Conservation (phyloP, 2,888 invertebrate genomes). For the Cotesia congregata region DNA sequence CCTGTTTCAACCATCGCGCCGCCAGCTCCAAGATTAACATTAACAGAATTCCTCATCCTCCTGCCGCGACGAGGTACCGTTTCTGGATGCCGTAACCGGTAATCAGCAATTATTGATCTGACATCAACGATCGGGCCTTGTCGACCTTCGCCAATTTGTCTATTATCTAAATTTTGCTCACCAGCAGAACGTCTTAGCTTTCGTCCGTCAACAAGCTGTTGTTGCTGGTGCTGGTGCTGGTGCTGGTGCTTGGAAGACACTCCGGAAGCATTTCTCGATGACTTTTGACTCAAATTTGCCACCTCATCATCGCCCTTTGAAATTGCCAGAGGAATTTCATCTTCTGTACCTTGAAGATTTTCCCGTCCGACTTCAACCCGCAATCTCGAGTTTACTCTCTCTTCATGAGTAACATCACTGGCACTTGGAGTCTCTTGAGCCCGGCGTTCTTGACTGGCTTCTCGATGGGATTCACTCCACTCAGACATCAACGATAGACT, state of each 20-base stretch:
- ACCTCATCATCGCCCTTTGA: conserved; percentile 19
- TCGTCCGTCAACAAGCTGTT: conserved; percentile 51
- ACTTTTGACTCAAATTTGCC: conserved; percentile 26
- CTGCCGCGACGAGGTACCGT: conserved; percentile 75
- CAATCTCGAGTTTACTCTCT: conserved; percentile 6
- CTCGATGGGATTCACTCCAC: conserved; percentile 42
- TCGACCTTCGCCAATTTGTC: conserved; percentile 76
- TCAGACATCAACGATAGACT: conserved; percentile 57
- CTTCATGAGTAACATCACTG: conserved; percentile 5
- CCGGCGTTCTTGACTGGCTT: conserved; percentile 23
- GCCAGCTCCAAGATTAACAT: conserved; percentile 66
- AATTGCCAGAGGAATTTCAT: neutral
- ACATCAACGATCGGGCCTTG: conserved; percentile 87
- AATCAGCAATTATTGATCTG: conserved; percentile 85
- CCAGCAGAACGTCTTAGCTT: conserved; percentile 46
- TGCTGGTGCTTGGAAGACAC: conserved; percentile 54
- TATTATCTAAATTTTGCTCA: conserved; percentile 33
- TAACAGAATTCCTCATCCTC: conserved; percentile 67
- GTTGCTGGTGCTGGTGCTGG: neutral
- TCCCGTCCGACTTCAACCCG: conserved; percentile 13
- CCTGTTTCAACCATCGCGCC: conserved; percentile 67
- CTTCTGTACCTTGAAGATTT: conserved; percentile 1
- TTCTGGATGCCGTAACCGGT: conserved; percentile 83
- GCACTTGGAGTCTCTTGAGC: conserved; percentile 25
- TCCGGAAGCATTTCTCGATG: conserved; percentile 10